A percentile compares a stretch with the other conserved stretches of the same genome.
Evolutionary conservation across 2,797 vertebrate genomes (phyloP).

Genomic region (Cyclura pinguis): DNA sequence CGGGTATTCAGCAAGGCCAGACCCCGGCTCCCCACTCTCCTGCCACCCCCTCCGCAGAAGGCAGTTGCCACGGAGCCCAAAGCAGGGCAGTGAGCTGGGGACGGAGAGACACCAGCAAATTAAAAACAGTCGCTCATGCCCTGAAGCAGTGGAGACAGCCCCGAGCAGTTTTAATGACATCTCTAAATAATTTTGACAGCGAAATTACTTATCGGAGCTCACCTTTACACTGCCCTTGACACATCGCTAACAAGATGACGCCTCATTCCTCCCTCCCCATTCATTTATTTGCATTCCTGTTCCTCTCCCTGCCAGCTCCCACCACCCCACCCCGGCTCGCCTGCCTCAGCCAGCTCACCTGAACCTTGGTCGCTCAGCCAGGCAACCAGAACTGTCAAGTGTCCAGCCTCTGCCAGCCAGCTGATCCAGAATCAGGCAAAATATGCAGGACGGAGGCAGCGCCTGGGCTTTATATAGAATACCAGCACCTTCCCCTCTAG

Average conservation of each 20-base stretch:
- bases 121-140: conserved; percentile 67
- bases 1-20: neutral
- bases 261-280: conserved; percentile 4
- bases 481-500: neutral
- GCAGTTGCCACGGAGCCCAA: conserved; percentile 40
- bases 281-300: conserved; percentile 49
- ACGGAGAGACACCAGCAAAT: conserved; percentile 59
- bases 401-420: neutral
- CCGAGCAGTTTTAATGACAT: conserved; percentile 75
- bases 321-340: neutral
- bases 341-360: neutral
- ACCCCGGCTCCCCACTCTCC: neutral
- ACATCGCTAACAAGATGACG: conserved; percentile 61
- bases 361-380: neutral
- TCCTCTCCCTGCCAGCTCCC: neutral
- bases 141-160: conserved; percentile 69
- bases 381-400: neutral
- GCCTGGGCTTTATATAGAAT: neutral
- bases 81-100: conserved; percentile 37
- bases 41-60: neutral
- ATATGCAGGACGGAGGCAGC: too few relatives aligned
- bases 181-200: conserved; percentile 79
- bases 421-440: rapidly evolving
- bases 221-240: conserved; percentile 75
- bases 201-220: conserved; percentile 73